Conservation (phyloP, 2,797 vertebrate genomes). For the Poecilia gillii region DNA sequence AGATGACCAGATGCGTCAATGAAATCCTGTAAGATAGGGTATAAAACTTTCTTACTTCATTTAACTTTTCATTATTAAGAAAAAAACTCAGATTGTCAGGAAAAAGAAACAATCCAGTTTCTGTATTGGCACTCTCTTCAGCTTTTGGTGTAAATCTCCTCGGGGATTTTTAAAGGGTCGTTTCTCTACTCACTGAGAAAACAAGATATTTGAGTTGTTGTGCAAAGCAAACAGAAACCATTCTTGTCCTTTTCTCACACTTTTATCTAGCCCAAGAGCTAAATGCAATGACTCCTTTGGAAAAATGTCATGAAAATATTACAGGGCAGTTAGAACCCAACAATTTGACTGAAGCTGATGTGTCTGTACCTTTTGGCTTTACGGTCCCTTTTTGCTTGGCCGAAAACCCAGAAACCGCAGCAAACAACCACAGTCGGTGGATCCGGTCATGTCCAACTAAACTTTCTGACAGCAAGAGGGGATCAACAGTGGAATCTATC, state of each 20-base stretch:
- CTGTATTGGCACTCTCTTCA: neutral
- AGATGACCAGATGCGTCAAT: neutral
- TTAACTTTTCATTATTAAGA: neutral
- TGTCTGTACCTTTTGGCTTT: slow-evolving; percentile 31
- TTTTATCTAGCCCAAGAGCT: neutral
- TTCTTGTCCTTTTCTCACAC: neutral
- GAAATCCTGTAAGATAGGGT: neutral
- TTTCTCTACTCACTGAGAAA: neutral
- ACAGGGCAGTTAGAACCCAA: neutral
- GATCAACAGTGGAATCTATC: slow-evolving; percentile 66
- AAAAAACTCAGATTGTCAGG: neutral
- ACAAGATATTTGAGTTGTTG: neutral
- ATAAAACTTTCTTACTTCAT: neutral
- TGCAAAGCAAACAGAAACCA: neutral
- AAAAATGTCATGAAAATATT: neutral
- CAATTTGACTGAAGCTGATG: slow-evolving; percentile 17
- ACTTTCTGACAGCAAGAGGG: slow-evolving; percentile 70
- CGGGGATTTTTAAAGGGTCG: neutral
- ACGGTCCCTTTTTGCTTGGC: slow-evolving; percentile 7
- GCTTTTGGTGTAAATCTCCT: neutral
- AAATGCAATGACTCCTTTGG: neutral
- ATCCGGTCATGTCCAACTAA: slow-evolving; percentile 64
- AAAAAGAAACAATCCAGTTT: neutral
- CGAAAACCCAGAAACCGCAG: slow-evolving; percentile 48
- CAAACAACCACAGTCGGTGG: slow-evolving; percentile 45